Base-by-base conservation (phyloP, 1,140 invertebrate species). In the Notospermus geniculatus region DNA sequence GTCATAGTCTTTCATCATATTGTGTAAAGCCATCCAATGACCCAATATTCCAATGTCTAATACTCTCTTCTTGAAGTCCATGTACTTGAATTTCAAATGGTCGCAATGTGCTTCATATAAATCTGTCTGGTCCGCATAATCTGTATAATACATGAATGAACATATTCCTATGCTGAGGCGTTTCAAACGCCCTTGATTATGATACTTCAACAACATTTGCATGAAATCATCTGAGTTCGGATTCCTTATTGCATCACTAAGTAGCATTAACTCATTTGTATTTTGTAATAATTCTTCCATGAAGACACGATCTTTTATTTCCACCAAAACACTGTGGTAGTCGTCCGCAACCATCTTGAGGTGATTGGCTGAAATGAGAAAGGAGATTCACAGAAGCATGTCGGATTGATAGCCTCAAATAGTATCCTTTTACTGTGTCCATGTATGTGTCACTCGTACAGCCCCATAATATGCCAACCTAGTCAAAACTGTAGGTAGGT, bases 11-110 rank as follows among this genome's bases (percentile, higher is more conserved):
- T 78, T 82, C 85, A 91, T 91, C 75, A 87, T 87, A 66, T 85
- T 84, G 50, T 85, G 83, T 27, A 90, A 78, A 58, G 88, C 82
- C 86, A 88, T 88, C 88, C 89, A 93, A 59, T 83, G 84, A 59
- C 88, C 87, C 73, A 89, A 83, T 68, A 91, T 85, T 5, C 92
- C 91, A 62, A 93, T 75, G 77, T 94, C 92, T 28, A 92, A 77
- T 62, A 92, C 85, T 68, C 87, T 83, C 23, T 72, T 67, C 46
- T 72, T 63, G 59, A 73, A 73, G 9, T 77, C 67, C 41, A 66
- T 55, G 75, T 75, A 79, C 22, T 70, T 69, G 4, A 73, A 68
- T 73, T 87, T 82, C 27, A 90, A 79, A 70, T 91, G 90, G 39
- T 85, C 80, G 77, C 91, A 93, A 28, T 86, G 84, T 11, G 87